Conservation (phyloP, 2,113 vertebrate genomes). For the Dipodomys merriami region DNA sequence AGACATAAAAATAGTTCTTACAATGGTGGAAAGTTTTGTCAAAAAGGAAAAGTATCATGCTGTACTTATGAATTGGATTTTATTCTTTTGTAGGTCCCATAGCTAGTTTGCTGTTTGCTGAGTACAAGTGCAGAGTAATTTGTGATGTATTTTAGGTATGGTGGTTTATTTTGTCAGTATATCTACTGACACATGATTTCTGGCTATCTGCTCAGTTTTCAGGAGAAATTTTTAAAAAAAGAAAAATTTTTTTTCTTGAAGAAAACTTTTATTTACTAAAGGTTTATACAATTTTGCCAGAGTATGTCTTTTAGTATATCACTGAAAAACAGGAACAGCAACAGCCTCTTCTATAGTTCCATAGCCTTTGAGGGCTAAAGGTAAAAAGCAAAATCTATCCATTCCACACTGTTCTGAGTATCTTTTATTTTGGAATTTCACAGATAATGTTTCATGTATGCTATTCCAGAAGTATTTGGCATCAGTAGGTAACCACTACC, state of each 20-base stretch:
- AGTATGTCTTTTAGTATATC: not conserved
- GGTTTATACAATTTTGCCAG: not conserved
- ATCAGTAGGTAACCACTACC: not conserved
- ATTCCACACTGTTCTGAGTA: not conserved
- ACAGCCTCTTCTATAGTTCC: no score
- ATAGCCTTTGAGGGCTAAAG: no score
- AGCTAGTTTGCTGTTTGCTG: not conserved
- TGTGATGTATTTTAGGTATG: not conserved
- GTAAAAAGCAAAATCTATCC: no score
- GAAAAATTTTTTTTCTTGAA: no score
- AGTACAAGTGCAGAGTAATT: not conserved
- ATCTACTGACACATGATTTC: not conserved
- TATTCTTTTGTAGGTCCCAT: conserved; percentile 41
- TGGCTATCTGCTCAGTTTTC: not conserved
- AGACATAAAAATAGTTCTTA: conserved; percentile 31
- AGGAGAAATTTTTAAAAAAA: no score
- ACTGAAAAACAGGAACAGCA: not conserved
- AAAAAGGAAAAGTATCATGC: conserved; percentile 19
- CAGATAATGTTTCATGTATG: not conserved
- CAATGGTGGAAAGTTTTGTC: not conserved
- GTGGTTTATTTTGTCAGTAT: conserved; percentile 18
- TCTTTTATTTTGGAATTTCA: conserved; percentile 3
- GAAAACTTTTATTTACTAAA: not conserved
- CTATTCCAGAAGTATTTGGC: not conserved
- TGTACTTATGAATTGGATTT: conserved; percentile 47